These are phyloP conservation scores for Criorhina ranunculi DNA, from an alignment of 2,888 invertebrate species.

Conservation along the genomic window DNA sequence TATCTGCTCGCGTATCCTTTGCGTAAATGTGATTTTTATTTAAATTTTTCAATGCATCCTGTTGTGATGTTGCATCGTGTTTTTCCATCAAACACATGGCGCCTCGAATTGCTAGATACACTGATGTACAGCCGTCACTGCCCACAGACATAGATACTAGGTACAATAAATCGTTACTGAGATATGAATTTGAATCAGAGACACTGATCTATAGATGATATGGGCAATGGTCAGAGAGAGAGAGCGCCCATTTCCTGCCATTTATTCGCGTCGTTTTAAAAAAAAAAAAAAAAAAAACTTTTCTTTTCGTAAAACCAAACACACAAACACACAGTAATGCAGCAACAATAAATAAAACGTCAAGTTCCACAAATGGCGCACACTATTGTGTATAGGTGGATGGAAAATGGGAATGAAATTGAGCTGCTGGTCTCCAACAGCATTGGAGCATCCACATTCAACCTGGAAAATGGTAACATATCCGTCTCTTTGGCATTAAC, in stretches of 20 bases:
- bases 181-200: constrained; percentile 61
- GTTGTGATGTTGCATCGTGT: constrained; percentile 32
- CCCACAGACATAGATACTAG: constrained; percentile 16
- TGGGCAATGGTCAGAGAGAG: constrained; percentile 39
- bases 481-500: constrained; percentile 61
- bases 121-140: not conserved
- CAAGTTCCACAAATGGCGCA: constrained; percentile 64
- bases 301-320: constrained; percentile 2
- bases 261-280: constrained; percentile 55
- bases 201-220: constrained; percentile 63
- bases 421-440: constrained; percentile 62
- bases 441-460: constrained; percentile 62
- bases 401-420: constrained; percentile 72
- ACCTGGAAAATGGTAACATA: constrained; percentile 72
- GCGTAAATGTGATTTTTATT: constrained; percentile 73
- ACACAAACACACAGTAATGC: no score
- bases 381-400: no score
- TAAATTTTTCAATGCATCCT: constrained; percentile 46
- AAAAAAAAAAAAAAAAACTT: constrained; percentile 45
- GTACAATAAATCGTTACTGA: constrained; percentile 52
- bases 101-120: constrained; percentile 38
- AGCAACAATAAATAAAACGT: constrained; percentile 70
- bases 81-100: constrained; percentile 65
- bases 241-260: constrained; percentile 71
- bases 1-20: constrained; percentile 35